phyloP scores from a whole-genome alignment of 2,113 vertebrate species.

The Archilochus colubris region DNA sequence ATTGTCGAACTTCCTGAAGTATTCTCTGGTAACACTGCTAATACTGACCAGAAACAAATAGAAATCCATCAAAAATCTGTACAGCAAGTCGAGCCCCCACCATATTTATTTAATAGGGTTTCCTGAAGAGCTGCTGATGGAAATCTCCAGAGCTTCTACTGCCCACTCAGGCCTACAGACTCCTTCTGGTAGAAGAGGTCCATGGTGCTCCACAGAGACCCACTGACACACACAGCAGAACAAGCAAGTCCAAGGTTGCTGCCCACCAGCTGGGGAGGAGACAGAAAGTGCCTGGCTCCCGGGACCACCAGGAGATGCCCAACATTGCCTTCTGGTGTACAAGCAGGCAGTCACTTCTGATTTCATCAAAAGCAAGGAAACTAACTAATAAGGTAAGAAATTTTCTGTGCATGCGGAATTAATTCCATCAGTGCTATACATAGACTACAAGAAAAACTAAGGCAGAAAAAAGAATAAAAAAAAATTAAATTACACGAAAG shows the following conservation, averaged over 20 bases:
- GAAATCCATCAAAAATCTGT: background rate
- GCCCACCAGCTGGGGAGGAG: background rate
- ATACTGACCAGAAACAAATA: background rate
- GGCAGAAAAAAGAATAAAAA: background rate
- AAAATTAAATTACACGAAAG: background rate
- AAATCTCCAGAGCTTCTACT: background rate
- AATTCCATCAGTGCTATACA: background rate
- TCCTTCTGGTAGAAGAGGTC: background rate
- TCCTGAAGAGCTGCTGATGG: background rate
- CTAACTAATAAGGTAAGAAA: background rate
- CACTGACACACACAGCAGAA: background rate
- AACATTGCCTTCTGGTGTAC: accelerated
- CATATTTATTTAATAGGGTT: background rate
- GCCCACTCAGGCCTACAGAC: background rate
- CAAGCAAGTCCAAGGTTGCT: background rate
- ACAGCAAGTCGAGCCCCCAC: background rate
- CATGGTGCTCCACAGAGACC: background rate
- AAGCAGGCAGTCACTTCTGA: background rate
- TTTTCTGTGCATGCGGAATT: background rate
- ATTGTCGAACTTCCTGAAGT: background rate
- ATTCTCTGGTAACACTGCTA: background rate
- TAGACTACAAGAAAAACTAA: background rate
- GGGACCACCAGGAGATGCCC: background rate
- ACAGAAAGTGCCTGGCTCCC: background rate
- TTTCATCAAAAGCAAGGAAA: background rate